These are phyloP conservation scores for Danio rerio DNA, from an alignment of 2,113 vertebrate species.

Conservation along the genomic window GRCz12tu NC_133199.1:6650501-6651000, in stretches of 20 bases:
- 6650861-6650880: conserved; percentile 48
- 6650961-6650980: not conserved
- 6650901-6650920: conserved; percentile 32
- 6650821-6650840: conserved; percentile 11
- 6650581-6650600: too few species aligned
- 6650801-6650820: not conserved
- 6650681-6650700: too few species aligned
- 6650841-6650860: conserved; percentile 37
- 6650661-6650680: too few species aligned
- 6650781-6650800: not conserved
- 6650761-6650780: conserved; percentile 46
- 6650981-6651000: conserved; percentile 25
- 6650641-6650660: too few species aligned
- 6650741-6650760: not conserved
- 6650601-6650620: too few species aligned
- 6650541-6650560: too few species aligned
- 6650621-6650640: too few species aligned
- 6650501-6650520: too few species aligned
- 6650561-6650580: too few species aligned
- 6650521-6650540: too few species aligned
- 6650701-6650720: not conserved
- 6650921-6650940: conserved; percentile 4
- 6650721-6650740: not conserved
- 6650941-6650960: not conserved
- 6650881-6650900: conserved; percentile 16